phyloP scores from a whole-genome alignment of 1,140 invertebrate genomes.

The Drosophila ercepeae region DNA sequence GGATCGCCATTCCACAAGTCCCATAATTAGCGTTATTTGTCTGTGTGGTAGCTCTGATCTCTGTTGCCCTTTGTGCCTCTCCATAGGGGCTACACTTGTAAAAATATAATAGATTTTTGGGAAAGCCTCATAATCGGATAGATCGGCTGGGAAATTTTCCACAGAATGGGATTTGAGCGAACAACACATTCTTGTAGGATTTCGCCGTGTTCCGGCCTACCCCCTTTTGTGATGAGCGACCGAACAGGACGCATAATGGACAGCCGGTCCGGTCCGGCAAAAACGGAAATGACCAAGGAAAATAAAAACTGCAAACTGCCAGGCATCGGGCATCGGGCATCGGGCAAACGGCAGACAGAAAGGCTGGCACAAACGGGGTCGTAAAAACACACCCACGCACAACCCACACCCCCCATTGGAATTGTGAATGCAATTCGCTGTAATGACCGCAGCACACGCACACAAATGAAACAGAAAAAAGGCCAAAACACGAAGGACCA shows the following conservation, averaged over 20 bases:
- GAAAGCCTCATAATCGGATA: not conserved
- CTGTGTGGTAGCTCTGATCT: not conserved
- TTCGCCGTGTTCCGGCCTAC: not conserved
- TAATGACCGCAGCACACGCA: constrained; percentile 73
- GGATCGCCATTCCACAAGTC: constrained; percentile 37
- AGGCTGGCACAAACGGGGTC: constrained; percentile 30
- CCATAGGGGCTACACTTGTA: not conserved
- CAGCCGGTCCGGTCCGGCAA: constrained; percentile 43
- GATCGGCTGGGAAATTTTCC: not conserved
- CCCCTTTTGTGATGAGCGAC: constrained; percentile 53
- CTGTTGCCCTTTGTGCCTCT: constrained; percentile 15
- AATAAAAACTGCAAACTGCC: constrained; percentile 53
- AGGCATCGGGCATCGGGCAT: not conserved
- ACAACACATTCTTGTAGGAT: constrained; percentile 35
- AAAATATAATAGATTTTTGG: not conserved
- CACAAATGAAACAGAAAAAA: not conserved
- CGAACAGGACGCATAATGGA: constrained; percentile 64
- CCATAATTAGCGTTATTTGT: constrained; percentile 57
- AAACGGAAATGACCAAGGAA: constrained; percentile 78
- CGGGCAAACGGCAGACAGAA: constrained; percentile 1
- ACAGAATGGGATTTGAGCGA: not conserved
- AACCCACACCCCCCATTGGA: constrained; percentile 37
- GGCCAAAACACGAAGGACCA: not conserved
- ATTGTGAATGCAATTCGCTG: constrained; percentile 71
- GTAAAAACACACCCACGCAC: constrained; percentile 55